phyloP scores from a whole-genome alignment of 2,888 invertebrate genomes.

The Drosophila paranaensis region DNA sequence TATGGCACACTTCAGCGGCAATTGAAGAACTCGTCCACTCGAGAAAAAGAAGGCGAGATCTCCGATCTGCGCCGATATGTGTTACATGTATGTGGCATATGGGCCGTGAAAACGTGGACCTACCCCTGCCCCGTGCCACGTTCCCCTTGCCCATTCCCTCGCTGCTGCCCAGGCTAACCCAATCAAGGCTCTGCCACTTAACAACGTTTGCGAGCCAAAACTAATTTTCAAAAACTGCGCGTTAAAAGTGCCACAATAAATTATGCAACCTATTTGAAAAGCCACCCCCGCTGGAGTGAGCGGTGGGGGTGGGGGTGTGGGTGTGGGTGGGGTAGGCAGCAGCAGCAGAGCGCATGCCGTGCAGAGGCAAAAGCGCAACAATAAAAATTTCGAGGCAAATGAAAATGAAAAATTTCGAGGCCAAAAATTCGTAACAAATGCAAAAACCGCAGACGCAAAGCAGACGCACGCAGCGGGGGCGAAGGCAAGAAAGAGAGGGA shows the following conservation, averaged over 20 bases:
- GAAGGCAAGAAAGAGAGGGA: background rate
- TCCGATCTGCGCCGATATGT: slow-evolving; percentile 44
- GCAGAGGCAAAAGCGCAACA: slow-evolving; percentile 39
- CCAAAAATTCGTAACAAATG: slow-evolving; percentile 33
- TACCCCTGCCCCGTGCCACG: slow-evolving; percentile 9
- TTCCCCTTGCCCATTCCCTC: background rate
- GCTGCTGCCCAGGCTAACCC: slow-evolving; percentile 15
- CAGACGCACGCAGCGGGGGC: slow-evolving; percentile 23
- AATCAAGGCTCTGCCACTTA: slow-evolving; percentile 56
- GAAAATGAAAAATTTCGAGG: slow-evolving; percentile 26
- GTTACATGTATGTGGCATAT: slow-evolving; percentile 46
- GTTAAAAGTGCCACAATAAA: slow-evolving; percentile 78
- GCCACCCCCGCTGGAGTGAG: slow-evolving; percentile 42
- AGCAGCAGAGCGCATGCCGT: slow-evolving; percentile 42
- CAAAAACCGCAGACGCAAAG: slow-evolving; percentile 50
- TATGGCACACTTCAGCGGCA: slow-evolving; percentile 42
- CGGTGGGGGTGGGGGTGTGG: background rate
- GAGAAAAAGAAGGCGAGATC: slow-evolving; percentile 23
- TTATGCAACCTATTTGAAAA: slow-evolving; percentile 59
- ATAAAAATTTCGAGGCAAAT: slow-evolving; percentile 14
- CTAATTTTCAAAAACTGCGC: slow-evolving; percentile 64
- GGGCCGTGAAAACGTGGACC: slow-evolving; percentile 25
- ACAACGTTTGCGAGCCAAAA: slow-evolving; percentile 44
- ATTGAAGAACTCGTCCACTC: slow-evolving; percentile 29
- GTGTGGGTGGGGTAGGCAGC: background rate